Evolutionary conservation across 2,888 invertebrate species (phyloP), one percentile per base, ranked within the genome.

Genomic region (Chloromyia formosa): DNA sequence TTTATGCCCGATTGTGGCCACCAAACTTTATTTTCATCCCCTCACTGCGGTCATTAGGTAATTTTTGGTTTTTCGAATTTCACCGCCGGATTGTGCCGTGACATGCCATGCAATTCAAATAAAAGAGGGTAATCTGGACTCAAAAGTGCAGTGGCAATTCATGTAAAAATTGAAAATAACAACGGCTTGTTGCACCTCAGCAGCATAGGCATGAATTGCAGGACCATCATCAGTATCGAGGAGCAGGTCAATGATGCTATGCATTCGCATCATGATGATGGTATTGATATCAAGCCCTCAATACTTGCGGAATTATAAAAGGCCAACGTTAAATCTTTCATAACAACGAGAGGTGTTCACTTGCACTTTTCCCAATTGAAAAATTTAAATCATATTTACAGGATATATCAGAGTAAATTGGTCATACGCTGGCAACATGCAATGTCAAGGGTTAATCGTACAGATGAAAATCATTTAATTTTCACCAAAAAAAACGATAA

Each of bases 51-150:
- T 74, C 74, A 74, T 76, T 76, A 74, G 74, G 76, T 76, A 76
- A 76, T 76, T 76, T 76, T 74, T 76, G 76, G 76, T 76, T 76
- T 74, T 73, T 74, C 74, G 66, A 76, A 74, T 76, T 76, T 74
- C 68, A 68, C 71, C 76, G 64, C 73, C 76, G 66, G 66, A 49
- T 66, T 66, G 45, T 66, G 49, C 66, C 49, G 49, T 66, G 49
- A 49, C 66, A 49, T 45, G 45, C 16, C 66, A 22, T 23, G 18
- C 66, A 66, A 22, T 22, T 12, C 49, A 66, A 66, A 45, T 20
- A 66, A 66, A 66, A 16, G 66, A 66, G 66, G 49, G 66, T 66
- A 66, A 66, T 66, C 66, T 66, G 49, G 49, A 35, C 49, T 66
- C n/a, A 66, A 66, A 66, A 66, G 66, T 66, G 66, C 66, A 66